Conservation (phyloP, 2,797 vertebrate genomes). For the Salmo trutta region DNA sequence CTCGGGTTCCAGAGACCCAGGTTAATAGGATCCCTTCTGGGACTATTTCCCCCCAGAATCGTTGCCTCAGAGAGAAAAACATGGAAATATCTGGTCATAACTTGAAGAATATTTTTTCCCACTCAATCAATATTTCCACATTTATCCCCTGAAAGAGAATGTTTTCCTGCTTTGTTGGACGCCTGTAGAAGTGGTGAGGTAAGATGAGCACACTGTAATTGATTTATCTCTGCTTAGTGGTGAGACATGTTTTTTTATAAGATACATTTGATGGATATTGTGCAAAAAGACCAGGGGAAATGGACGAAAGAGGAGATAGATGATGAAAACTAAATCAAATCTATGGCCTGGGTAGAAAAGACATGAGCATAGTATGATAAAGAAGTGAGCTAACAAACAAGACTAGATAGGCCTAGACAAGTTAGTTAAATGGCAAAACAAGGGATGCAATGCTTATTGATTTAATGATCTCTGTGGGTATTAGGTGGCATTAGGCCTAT, state of each 20-base stretch:
- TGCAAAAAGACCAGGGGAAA: conserved; percentile 37
- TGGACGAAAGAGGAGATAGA: conserved; percentile 19
- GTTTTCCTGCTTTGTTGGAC: conserved; percentile 41
- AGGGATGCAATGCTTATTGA: not conserved
- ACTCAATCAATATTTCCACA: conserved; percentile 78
- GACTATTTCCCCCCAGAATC: conserved; percentile 42
- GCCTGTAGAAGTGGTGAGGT: conserved; percentile 50
- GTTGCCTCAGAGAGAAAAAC: conserved; percentile 51
- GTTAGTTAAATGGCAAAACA: conserved; percentile 1
- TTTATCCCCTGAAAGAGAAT: conserved; percentile 58
- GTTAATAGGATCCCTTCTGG: conserved; percentile 51
- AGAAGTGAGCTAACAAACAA: conserved; percentile 11
- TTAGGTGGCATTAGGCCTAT: too few relatives aligned
- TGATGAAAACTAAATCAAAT: conserved; percentile 5
- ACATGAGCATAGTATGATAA: not conserved
- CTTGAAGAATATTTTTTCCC: conserved; percentile 68
- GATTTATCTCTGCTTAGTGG: conserved; percentile 56
- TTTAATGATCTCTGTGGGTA: too few relatives aligned
- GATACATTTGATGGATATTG: conserved; percentile 51
- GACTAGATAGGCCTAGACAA: not conserved
- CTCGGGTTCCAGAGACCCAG: conserved; percentile 40
- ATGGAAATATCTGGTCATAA: conserved; percentile 65
- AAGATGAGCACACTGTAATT: conserved; percentile 54
- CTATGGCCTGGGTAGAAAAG: not conserved
- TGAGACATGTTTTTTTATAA: conserved; percentile 51